Percentiles rank a stretch among this genome's conserved stretches.
Conservation (phyloP, 2,888 invertebrate genomes). For the Zeuzera pyrina region DNA sequence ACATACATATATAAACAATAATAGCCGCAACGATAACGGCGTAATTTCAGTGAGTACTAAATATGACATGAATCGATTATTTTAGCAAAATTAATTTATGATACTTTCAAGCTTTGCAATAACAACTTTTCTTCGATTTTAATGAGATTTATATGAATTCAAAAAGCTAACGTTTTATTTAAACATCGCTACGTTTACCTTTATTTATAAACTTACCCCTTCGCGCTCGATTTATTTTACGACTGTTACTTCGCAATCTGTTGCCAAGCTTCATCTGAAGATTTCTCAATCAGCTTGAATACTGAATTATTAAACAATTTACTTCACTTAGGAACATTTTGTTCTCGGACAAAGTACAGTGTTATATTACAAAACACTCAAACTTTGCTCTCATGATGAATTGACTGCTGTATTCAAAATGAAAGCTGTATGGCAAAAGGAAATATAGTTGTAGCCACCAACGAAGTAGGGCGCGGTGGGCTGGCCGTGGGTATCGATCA, state of each 20-base stretch:
- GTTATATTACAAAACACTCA: background rate
- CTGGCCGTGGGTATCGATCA: constrained; percentile 57
- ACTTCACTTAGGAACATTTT: background rate
- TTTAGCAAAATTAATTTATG: too few relatives aligned
- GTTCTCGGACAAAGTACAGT: background rate
- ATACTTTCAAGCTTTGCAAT: background rate
- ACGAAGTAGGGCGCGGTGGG: constrained; percentile 58
- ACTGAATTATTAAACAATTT: background rate
- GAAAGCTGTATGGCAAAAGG: constrained; percentile 29
- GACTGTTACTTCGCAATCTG: constrained; percentile 8
- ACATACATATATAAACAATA: too few relatives aligned
- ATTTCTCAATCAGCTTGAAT: too few relatives aligned
- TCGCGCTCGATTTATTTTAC: constrained; percentile 20
- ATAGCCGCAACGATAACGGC: background rate
- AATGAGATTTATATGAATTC: background rate
- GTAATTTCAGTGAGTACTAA: too few relatives aligned
- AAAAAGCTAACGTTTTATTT: background rate
- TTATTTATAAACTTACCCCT: background rate
- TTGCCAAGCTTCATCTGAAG: background rate
- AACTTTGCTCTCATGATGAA: background rate
- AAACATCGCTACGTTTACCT: background rate
- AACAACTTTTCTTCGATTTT: too few relatives aligned
- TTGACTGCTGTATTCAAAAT: constrained; percentile 33
- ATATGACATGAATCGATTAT: too few relatives aligned
- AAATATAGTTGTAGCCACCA: constrained; percentile 47